Base-by-base conservation (phyloP, 2,113 vertebrate species). In the Hippocampus abdominalis region DNA sequence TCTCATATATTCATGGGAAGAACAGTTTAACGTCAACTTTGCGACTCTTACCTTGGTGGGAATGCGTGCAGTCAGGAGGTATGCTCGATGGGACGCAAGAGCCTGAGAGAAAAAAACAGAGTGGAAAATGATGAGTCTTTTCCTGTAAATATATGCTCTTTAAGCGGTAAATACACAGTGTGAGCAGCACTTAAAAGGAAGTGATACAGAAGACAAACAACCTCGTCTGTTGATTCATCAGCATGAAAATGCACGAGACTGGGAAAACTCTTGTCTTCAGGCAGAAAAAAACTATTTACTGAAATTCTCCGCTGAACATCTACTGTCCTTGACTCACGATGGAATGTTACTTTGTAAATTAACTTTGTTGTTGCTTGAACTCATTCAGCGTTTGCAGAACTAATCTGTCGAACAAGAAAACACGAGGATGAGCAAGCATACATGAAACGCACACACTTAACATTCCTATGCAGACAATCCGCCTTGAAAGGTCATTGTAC, bases 31-130 rank as follows among this genome's bases (percentile, higher is more conserved):
- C 32, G 40, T 5, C 5, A 8, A 12, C 64, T 63, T 8, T 64
- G 10, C 18, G 40, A 65, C 4, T 51, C 90, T 93, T 93, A 98
- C 97, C 95, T 98, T 98, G 80, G 94, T 91, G 65, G 97, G 96
- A 86, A 98, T 93, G 51, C 97, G 94, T 18, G 96, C 94, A 0
- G 94, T 94, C 79, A 98, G 74, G 10, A 98, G 93, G 91, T 97
- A 98, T 49, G 89, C 94, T 2, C 97, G 92, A 84, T 96, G 95
- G 83, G 95, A 92, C 4, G 96, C 94, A 4, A 98, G 91, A n/a
- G 96, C 95, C 97, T 98, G 79, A 79, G 71, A 72, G 29, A 71
- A 46, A 86, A 66, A 68, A 44, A 76, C 23, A 81, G 44, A 76
- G 23, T 42, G 42, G 65, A 51, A 59, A 82, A 80, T 82, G 78